Percentiles rank a stretch among this genome's conserved stretches.
These are phyloP conservation scores for Athalia circularis DNA, from an alignment of 2,888 invertebrate genomes.

Conservation along the genomic window DNA sequence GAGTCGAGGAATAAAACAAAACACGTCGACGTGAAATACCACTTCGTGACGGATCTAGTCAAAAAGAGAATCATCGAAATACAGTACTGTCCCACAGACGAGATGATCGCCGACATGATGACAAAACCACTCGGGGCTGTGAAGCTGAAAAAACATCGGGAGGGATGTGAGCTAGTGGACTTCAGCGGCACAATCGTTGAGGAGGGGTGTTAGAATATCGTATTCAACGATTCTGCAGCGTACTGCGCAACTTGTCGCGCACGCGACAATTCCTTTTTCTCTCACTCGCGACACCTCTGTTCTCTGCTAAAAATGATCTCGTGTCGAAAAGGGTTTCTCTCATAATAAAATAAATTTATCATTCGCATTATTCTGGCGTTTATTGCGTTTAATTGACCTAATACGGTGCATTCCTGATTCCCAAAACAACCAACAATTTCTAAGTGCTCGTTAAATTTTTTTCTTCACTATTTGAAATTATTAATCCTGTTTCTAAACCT, in stretches of 20 bases:
- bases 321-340: no score
- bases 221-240: conserved; percentile 2
- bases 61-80: conserved; percentile 46
- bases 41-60: conserved; percentile 35
- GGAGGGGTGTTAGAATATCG: conserved; percentile 2
- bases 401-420: no score
- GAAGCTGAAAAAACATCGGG: conserved; percentile 47
- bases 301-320: no score
- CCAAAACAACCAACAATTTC: no score
- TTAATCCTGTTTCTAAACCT: conserved; percentile 69
- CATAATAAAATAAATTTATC: no score
- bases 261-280: no score
- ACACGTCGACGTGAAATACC: conserved; percentile 46
- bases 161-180: conserved; percentile 39
- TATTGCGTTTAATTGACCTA: no score
- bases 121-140: conserved; percentile 51
- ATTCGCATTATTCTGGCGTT: no score
- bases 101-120: conserved; percentile 53
- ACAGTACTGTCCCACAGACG: conserved; percentile 49
- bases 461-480: conserved; percentile 62
- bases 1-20: conserved; percentile 46
- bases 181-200: conserved; percentile 14
- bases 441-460: conserved; percentile 59
- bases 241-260: no score
- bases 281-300: no score